These are phyloP conservation scores for Dryobota labecula DNA, from an alignment of 2,888 invertebrate genomes.

Conservation along the genomic window DNA sequence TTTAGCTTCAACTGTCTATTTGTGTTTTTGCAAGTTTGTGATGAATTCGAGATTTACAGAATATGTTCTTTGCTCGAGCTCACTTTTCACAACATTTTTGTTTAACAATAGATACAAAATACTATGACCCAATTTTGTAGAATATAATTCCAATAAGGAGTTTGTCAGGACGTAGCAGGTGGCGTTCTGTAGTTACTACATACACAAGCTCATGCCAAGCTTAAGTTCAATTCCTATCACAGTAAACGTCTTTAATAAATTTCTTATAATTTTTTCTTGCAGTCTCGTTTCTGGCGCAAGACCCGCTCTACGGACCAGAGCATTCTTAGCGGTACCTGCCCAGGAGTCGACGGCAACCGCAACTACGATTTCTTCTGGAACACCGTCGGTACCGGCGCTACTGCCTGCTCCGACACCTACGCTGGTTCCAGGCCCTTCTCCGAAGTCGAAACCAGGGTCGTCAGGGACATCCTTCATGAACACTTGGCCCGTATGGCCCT, in stretches of 20 bases:
- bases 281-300: slow-evolving; percentile 93
- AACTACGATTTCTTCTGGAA: slow-evolving; percentile 94
- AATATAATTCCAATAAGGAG: background rate
- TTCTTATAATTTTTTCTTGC: slow-evolving; percentile 52
- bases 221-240: too few species aligned
- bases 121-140: background rate
- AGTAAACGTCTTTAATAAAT: background rate
- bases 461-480: slow-evolving; percentile 90
- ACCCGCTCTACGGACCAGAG: slow-evolving; percentile 89
- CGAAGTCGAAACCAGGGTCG: slow-evolving; percentile 91
- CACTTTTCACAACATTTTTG: background rate
- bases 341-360: slow-evolving; percentile 94
- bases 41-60: background rate
- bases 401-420: slow-evolving; percentile 91
- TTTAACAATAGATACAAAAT: background rate
- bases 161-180: too few species aligned
- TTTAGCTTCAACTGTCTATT: background rate
- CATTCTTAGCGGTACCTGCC: slow-evolving; percentile 82
- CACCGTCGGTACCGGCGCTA: slow-evolving; percentile 88
- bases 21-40: background rate
- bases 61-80: background rate
- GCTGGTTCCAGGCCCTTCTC: slow-evolving; percentile 92
- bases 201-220: too few species aligned
- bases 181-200: too few species aligned
- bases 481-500: slow-evolving; percentile 89